These are phyloP conservation scores for Xanthorhoe spadicearia DNA, from an alignment of 2,888 invertebrate genomes.

Conservation along the genomic window DNA sequence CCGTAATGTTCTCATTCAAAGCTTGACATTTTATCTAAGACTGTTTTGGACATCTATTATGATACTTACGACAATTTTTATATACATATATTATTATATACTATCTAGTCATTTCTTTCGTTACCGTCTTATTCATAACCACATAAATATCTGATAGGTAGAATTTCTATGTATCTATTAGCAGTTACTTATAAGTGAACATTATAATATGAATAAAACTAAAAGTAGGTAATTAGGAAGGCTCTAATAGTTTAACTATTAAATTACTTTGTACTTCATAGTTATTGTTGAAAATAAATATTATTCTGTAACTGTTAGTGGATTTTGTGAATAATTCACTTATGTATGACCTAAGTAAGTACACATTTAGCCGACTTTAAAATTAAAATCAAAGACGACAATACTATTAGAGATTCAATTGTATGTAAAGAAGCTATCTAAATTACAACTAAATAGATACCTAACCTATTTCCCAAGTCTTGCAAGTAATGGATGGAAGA, in stretches of 20 bases:
- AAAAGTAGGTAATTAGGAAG: neutral
- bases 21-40: too few species aligned
- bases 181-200: too few species aligned
- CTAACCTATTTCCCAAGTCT: neutral
- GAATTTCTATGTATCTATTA: too few species aligned
- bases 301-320: neutral
- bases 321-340: neutral
- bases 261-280: neutral
- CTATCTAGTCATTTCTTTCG: too few species aligned
- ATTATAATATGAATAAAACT: neutral
- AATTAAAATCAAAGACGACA: neutral
- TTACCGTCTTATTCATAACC: too few species aligned
- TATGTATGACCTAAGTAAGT: slow-evolving; percentile 19
- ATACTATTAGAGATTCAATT: neutral
- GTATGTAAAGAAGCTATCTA: neutral
- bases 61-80: too few species aligned
- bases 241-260: slow-evolving; percentile 1
- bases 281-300: neutral
- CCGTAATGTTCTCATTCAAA: neutral
- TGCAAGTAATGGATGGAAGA: neutral
- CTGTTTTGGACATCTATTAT: too few species aligned
- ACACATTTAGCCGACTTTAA: slow-evolving; percentile 16
- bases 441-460: neutral
- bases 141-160: too few species aligned
- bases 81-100: too few species aligned